phyloP scores from a whole-genome alignment of 1,140 invertebrate species.

The Drosophila cardini region DNA sequence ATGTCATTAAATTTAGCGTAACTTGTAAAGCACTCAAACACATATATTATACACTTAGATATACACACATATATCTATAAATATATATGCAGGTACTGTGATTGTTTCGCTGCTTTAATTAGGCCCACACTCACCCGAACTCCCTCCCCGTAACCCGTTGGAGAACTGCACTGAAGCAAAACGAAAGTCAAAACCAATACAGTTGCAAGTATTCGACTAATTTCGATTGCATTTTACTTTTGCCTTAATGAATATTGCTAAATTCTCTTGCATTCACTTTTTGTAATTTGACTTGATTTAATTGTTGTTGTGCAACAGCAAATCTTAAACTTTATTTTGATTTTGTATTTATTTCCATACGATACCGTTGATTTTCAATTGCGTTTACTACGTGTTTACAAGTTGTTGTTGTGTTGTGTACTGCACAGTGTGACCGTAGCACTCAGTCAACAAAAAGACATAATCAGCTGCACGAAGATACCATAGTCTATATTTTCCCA shows the following conservation, averaged over 20 bases:
- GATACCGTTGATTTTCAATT: conserved; percentile 39
- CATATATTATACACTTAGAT: neutral
- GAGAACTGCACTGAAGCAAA: conserved; percentile 21
- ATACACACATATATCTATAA: conserved; percentile 26
- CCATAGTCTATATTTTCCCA: neutral
- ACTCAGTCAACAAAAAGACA: conserved; percentile 2
- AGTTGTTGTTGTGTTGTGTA: conserved; percentile 40
- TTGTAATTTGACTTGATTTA: conserved; percentile 5
- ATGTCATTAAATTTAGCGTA: conserved; percentile 58
- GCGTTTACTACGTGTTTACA: conserved; percentile 62
- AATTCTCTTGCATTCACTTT: conserved; percentile 19
- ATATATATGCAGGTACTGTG: conserved; percentile 23
- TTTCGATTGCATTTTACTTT: conserved; percentile 20
- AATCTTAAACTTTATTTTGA: conserved; percentile 9
- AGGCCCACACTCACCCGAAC: conserved; percentile 28
- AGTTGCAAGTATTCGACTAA: conserved; percentile 13
- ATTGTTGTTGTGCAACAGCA: neutral
- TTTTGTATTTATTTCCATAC: conserved; percentile 16
- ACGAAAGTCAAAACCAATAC: conserved; percentile 24
- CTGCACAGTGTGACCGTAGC: conserved; percentile 31
- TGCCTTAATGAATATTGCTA: neutral
- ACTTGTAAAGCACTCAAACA: conserved; percentile 11
- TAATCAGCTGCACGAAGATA: neutral
- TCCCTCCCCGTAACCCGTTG: conserved; percentile 6
- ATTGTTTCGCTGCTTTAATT: conserved; percentile 31